phyloP scores from a whole-genome alignment of 2,113 vertebrate species.

The Aspidoscelis tigris region DNA sequence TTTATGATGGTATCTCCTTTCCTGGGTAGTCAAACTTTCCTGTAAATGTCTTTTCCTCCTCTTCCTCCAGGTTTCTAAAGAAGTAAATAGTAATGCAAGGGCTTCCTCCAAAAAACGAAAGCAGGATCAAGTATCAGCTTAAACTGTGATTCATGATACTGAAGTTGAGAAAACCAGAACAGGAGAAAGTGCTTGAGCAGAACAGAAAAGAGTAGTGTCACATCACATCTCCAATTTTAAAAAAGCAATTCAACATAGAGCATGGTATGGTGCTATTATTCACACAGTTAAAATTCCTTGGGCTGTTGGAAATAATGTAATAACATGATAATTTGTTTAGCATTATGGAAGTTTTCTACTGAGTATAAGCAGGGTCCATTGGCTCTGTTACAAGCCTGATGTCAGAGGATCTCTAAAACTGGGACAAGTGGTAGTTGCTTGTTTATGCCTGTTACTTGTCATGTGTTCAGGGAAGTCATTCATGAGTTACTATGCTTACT shows the following conservation, averaged over 20 bases:
- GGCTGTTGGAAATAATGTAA: neutral
- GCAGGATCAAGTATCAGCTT: neutral
- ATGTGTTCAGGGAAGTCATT: neutral
- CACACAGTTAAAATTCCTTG: neutral
- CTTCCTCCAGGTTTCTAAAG: neutral
- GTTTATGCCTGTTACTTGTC: neutral
- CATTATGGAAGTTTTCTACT: neutral
- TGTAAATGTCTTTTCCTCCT: neutral
- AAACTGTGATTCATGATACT: neutral
- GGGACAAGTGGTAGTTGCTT: too few relatives aligned
- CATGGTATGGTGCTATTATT: too few relatives aligned
- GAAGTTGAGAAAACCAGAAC: neutral
- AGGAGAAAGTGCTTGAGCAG: neutral
- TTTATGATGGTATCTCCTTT: neutral
- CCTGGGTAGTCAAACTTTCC: too few relatives aligned
- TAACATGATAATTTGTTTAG: neutral
- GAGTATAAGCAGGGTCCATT: neutral
- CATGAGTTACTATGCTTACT: neutral
- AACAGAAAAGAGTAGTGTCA: neutral
- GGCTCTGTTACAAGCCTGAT: neutral
- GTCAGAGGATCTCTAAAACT: too few relatives aligned
- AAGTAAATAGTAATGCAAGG: neutral
- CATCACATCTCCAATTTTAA: neutral
- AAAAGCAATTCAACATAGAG: neutral
- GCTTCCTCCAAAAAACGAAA: too few relatives aligned